Conservation (phyloP, 92 coral and sea anemone genomes). For the Actinernus sp. region DNA sequence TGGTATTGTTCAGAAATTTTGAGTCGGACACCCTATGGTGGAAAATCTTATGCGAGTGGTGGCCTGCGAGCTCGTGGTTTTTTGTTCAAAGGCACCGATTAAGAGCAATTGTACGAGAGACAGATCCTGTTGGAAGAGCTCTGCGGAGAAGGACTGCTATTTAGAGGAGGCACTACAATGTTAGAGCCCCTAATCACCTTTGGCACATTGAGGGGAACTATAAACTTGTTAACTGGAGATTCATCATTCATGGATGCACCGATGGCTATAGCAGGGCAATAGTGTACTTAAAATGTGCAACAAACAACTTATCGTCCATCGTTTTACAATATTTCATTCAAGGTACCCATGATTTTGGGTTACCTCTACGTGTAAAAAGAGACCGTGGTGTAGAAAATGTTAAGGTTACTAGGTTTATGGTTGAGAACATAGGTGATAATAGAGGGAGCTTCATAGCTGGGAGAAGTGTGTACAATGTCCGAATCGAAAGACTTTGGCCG, state of each 20-base stretch:
- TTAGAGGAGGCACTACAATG: conserved; percentile 53
- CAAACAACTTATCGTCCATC: conserved; percentile 55
- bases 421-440: conserved; percentile 45
- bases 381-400: conserved; percentile 64
- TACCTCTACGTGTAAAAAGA: conserved; percentile 56
- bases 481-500: conserved; percentile 65
- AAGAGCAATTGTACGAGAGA: conserved; percentile 23
- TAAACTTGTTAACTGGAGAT: conserved; percentile 61
- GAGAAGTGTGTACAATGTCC: conserved; percentile 51
- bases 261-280: conserved; percentile 68
- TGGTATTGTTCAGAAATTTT: conserved; percentile 42
- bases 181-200: conserved; percentile 46
- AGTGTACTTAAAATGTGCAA: conserved; percentile 49
- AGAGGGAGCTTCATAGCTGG: conserved; percentile 76
- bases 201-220: conserved; percentile 72
- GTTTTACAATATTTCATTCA: conserved; percentile 29
- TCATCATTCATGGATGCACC: conserved; percentile 58
- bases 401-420: conserved; percentile 62
- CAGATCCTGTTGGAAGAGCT: conserved; percentile 62
- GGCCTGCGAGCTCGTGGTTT: conserved; percentile 55
- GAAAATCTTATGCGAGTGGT: conserved; percentile 52
- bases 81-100: conserved; percentile 63
- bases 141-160: conserved; percentile 59
- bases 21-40: conserved; percentile 54
- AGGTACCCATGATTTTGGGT: conserved; percentile 40